These are phyloP conservation scores for Aegithalos caudatus DNA, from an alignment of 2,113 vertebrate genomes.

Conservation along the genomic window DNA sequence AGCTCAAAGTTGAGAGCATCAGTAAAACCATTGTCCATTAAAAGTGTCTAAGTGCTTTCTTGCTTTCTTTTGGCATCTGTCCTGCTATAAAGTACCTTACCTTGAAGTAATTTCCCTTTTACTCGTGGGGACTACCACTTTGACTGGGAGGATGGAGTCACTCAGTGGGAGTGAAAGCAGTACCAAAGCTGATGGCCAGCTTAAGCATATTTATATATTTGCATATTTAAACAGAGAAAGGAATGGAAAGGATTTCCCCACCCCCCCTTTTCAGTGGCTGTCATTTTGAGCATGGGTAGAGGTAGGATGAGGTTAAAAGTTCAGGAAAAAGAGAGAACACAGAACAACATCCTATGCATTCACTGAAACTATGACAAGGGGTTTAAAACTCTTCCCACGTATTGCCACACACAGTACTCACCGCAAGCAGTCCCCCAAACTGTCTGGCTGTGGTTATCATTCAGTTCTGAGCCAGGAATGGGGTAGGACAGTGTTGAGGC, in stretches of 20 bases:
- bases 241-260: constrained; percentile 11
- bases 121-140: neutral
- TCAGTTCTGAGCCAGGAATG: neutral
- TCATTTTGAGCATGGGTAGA: constrained; percentile 43
- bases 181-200: neutral
- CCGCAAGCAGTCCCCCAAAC: neutral
- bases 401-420: neutral
- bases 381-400: neutral
- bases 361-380: neutral
- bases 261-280: neutral
- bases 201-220: constrained; percentile 26
- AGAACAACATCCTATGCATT: neutral
- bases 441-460: neutral
- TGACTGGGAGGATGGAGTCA: neutral
- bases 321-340: neutral
- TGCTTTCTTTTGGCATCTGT: neutral
- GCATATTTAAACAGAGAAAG: constrained; percentile 31
- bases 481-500: neutral
- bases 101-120: neutral
- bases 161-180: neutral
- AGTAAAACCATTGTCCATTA: neutral
- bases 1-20: neutral
- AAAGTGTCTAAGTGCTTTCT: neutral
- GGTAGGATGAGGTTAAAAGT: constrained; percentile 59
- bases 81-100: neutral